Evolutionary conservation across 1,140 invertebrate genomes (phyloP).

Genomic region (Neodiprion virginianus): DNA sequence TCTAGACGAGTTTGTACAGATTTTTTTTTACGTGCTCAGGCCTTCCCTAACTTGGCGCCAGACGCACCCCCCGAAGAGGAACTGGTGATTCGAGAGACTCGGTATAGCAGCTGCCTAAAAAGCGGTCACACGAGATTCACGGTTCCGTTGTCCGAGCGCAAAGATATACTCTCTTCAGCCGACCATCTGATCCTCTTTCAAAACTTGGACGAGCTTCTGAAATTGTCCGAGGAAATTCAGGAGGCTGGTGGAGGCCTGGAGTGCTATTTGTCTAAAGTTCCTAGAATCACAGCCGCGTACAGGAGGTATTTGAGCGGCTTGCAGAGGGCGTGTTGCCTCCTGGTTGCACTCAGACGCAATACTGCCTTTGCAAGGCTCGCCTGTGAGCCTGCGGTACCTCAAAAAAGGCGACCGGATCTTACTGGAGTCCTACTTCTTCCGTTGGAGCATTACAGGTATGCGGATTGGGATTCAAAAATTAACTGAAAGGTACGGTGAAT

Average conservation of each 20-base stretch:
- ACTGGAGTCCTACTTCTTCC: slow-evolving; percentile 82
- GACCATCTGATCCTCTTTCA: slow-evolving; percentile 83
- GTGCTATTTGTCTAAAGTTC: slow-evolving; percentile 75
- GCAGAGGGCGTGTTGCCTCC: slow-evolving; percentile 80
- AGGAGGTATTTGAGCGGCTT: slow-evolving; percentile 82
- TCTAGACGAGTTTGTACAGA: not conserved
- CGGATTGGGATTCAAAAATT: slow-evolving; percentile 59
- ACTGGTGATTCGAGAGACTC: slow-evolving; percentile 71
- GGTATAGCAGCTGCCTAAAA: slow-evolving; percentile 76
- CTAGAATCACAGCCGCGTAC: slow-evolving; percentile 75
- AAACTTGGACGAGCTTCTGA: slow-evolving; percentile 81
- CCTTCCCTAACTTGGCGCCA: slow-evolving; percentile 59
- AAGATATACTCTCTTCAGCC: slow-evolving; percentile 73
- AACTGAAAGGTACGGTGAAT: slow-evolving; percentile 40
- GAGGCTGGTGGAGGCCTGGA: slow-evolving; percentile 78
- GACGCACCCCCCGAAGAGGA: slow-evolving; percentile 66
- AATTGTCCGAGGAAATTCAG: slow-evolving; percentile 80
- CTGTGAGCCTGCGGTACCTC: slow-evolving; percentile 78
- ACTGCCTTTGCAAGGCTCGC: slow-evolving; percentile 74
- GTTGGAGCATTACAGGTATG: slow-evolving; percentile 76
- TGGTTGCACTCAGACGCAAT: slow-evolving; percentile 69
- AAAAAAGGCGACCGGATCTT: slow-evolving; percentile 77
- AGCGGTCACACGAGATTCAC: slow-evolving; percentile 79
- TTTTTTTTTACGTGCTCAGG: slow-evolving; percentile 37
- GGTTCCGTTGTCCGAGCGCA: slow-evolving; percentile 72